Evolutionary conservation across 2,113 vertebrate species (phyloP).

Genomic region (Pelodiscus sinensis): DNA sequence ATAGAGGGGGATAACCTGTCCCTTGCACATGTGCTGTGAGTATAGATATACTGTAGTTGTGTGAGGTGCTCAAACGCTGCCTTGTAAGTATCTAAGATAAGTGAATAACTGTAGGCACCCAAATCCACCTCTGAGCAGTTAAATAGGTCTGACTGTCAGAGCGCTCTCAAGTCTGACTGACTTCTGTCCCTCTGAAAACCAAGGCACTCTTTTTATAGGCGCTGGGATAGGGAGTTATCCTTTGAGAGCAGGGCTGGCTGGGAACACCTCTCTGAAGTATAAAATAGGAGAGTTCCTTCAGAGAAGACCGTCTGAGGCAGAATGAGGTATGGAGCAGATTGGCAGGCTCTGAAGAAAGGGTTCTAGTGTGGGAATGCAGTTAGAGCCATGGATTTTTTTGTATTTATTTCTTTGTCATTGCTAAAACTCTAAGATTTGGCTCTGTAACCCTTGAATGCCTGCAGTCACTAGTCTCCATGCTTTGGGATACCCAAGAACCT

Average conservation of each 20-base stretch:
- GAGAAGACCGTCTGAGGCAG: fast-evolving
- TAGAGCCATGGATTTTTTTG: neutral
- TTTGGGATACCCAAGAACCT: neutral
- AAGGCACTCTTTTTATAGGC: neutral
- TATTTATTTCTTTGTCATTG: neutral
- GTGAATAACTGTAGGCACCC: neutral
- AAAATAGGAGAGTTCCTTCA: neutral
- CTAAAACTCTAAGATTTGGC: neutral
- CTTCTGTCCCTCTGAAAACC: fast-evolving
- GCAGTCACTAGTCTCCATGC: fast-evolving
- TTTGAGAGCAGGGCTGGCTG: neutral
- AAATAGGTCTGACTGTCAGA: neutral
- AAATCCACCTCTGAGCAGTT: fast-evolving
- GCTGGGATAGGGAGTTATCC: neutral
- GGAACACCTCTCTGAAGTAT: fast-evolving
- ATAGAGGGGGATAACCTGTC: neutral
- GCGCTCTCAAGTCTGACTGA: neutral
- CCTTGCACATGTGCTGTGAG: neutral
- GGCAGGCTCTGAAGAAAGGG: neutral
- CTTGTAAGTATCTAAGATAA: neutral
- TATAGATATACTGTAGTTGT: fast-evolving
- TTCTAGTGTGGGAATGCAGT: fast-evolving
- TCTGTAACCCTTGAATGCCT: fast-evolving
- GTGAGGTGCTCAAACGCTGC: neutral
- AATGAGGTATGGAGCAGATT: neutral